phyloP scores from a whole-genome alignment of 1,140 invertebrate species.

The Drosophila lini region DNA sequence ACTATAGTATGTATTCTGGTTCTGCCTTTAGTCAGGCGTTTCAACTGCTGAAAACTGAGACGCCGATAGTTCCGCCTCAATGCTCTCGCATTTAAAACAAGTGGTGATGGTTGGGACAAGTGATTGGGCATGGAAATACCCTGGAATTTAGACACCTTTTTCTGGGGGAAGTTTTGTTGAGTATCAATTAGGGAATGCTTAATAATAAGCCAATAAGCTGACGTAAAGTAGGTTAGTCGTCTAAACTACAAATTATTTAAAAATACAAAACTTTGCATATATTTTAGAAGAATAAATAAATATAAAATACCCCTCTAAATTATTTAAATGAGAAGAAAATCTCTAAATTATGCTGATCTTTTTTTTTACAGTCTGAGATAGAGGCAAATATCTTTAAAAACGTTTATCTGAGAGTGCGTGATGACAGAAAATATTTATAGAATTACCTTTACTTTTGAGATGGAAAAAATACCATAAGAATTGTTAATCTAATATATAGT shows the following conservation, averaged over 20 bases:
- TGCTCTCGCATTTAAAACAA: slow-evolving; percentile 56
- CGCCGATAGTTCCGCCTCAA: slow-evolving; percentile 58
- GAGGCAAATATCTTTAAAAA: not conserved
- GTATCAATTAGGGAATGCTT: not conserved
- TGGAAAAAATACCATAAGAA: not conserved
- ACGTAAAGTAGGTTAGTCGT: too few species aligned
- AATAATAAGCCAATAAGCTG: too few species aligned
- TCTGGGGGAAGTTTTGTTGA: not conserved
- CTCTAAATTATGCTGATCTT: not conserved
- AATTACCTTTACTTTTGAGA: not conserved
- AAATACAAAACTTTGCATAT: too few species aligned
- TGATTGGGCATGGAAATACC: not conserved
- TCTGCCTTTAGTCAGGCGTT: slow-evolving; percentile 31
- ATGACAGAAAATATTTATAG: slow-evolving; percentile 2
- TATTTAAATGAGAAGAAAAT: not conserved
- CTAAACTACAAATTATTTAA: too few species aligned
- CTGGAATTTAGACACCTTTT: not conserved
- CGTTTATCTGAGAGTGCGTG: slow-evolving; percentile 1
- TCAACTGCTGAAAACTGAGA: slow-evolving; percentile 58
- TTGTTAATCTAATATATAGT: not conserved
- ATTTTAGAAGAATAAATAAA: too few species aligned
- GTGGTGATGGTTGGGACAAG: not conserved
- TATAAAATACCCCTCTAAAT: not conserved
- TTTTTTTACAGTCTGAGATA: not conserved
- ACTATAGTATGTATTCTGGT: slow-evolving; percentile 22